Base-by-base conservation (phyloP, 2,888 invertebrate genomes). In the Scaptomyza reducta region DNA sequence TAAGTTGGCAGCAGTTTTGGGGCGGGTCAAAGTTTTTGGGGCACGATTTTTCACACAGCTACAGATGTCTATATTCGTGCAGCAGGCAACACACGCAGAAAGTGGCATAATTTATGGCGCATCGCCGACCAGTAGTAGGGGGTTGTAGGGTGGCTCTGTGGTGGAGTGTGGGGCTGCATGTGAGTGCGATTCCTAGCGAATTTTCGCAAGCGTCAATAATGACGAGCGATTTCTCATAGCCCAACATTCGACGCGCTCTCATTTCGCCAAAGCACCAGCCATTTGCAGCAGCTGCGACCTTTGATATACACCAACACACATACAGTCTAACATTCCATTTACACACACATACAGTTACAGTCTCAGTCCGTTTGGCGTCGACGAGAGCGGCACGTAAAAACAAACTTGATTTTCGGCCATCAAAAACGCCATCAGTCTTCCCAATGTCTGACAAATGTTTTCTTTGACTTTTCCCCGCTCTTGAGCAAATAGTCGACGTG, bases 401-500 rank as follows among this genome's bases (percentile, higher is more conserved):
- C 87, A 88, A 86, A 88, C 85, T 88, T 88, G 85, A 86, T 86
- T 88, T 80, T 84, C 81, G 85, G 72, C 87, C 85, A 86, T 86
- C 85, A 88, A 88, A 85, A 87, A 68, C 54, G 87, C 87, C 85
- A 86, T 86, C 79, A 75, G 88, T 86, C 85, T 86, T 84, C 42
- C 42, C 75, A 31, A 78, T 79, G 74, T 70, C 82, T 78, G 82
- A 87, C 78, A 82, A 87, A 79, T 86, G 86, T 72, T 82, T 76
- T 63, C 82, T 82, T 84, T 77, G 82, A 81, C 85, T 87, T 77
- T 54, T 47, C n/a, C 18, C n/a, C 18, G 11, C 6, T 10, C 5
- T 25, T 14, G 18, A 7, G 45, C 67, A 65, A 69, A 69, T 70
- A 65, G 65, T 67, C 64, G 72, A 84, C 88, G 84, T 84, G 84